Conservation (phyloP, 2,113 vertebrate species). For the Ammodytes marinus region DNA sequence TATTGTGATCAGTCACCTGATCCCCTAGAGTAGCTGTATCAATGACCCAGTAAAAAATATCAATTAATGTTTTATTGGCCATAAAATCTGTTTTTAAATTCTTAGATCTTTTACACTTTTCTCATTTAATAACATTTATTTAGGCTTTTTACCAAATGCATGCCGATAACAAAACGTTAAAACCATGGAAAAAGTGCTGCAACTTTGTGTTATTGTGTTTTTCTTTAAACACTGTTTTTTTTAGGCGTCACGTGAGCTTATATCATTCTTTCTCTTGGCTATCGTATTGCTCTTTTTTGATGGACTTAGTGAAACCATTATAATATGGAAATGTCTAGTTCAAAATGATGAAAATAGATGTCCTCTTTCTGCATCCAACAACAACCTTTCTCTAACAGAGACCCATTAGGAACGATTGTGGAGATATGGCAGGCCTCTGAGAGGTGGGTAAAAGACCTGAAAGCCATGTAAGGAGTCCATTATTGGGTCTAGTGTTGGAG, state of each 20-base stretch:
- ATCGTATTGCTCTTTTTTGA: neutral
- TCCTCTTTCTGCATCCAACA: neutral
- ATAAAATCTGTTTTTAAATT: neutral
- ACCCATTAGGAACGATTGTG: constrained; percentile 62
- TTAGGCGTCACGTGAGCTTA: neutral
- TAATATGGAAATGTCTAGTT: neutral
- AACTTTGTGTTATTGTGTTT: neutral
- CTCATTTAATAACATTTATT: neutral
- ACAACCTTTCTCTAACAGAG: neutral
- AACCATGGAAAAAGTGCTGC: neutral
- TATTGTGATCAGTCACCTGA: neutral
- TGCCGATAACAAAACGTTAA: neutral
- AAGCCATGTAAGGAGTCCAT: constrained; percentile 71
- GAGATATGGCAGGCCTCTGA: constrained; percentile 65
- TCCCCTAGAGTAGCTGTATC: neutral
- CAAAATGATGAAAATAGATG: neutral
- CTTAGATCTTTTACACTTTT: neutral
- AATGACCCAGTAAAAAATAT: too few relatives aligned
- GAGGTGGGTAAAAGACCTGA: constrained; percentile 50
- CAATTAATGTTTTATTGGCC: neutral
- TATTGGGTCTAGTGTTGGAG: constrained; percentile 68
- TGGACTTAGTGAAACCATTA: neutral
- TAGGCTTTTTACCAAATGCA: neutral
- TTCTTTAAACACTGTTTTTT: neutral
- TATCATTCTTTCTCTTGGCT: neutral